phyloP scores from a whole-genome alignment of 2,888 invertebrate species.

The Panzeria rudis region DNA sequence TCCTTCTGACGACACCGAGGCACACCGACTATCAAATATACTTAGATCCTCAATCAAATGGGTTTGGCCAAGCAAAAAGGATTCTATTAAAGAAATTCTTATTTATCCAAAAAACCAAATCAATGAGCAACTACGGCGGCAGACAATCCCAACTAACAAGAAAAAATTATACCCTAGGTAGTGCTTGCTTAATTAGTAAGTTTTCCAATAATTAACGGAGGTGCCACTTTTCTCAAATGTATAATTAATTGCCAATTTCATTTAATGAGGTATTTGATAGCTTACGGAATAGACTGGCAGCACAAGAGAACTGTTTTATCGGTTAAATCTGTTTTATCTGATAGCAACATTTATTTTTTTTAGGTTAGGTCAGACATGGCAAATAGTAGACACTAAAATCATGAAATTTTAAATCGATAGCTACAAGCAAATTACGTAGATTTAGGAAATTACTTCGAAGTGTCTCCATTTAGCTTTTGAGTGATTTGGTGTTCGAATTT shows the following conservation, averaged over 20 bases:
- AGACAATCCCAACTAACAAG: conserved; percentile 33
- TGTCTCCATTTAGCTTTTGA: too few species aligned
- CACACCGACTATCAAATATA: conserved; percentile 16
- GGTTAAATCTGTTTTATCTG: too few species aligned
- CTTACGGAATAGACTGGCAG: background rate
- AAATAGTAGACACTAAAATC: too few species aligned
- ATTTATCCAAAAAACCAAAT: conserved; percentile 17
- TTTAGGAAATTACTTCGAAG: too few species aligned
- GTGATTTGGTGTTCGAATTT: too few species aligned
- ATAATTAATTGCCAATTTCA: background rate
- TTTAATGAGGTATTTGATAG: background rate
- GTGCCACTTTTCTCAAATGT: conserved; percentile 21
- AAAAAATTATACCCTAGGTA: conserved; percentile 17
- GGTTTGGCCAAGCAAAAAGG: conserved; percentile 3
- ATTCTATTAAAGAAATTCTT: conserved; percentile 31
- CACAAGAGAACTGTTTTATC: background rate
- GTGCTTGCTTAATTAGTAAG: conserved; percentile 34
- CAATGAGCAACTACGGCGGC: conserved; percentile 43
- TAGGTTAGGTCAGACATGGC: too few species aligned
- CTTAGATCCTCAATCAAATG: background rate
- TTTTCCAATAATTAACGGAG: conserved; percentile 49
- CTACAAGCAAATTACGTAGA: too few species aligned
- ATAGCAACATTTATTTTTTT: too few species aligned
- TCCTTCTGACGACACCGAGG: background rate
- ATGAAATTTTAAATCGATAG: too few species aligned